Evolutionary conservation across 2,113 vertebrate genomes (phyloP).

Genomic region (Phylloscopus trochiloides): DNA sequence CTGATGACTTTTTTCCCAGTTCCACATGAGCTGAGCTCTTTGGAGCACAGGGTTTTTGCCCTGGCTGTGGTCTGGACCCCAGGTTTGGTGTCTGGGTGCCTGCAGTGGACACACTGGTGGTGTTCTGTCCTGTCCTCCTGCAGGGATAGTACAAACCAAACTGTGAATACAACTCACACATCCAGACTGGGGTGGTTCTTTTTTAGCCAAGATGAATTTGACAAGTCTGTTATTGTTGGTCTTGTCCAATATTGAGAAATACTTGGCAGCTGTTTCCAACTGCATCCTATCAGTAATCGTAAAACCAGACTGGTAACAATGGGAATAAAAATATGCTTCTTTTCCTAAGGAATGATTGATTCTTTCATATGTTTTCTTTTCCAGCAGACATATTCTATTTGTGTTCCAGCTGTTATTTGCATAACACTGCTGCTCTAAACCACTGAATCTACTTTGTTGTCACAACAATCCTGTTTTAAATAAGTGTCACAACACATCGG

Average conservation of each 20-base stretch:
- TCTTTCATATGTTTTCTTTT: constrained; percentile 13
- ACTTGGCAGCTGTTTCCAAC: background rate
- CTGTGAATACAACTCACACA: background rate
- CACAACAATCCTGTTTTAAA: constrained; percentile 1
- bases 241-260: background rate
- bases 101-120: background rate
- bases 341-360: constrained; percentile 33
- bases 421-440: background rate
- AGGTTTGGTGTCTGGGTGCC: background rate
- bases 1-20: background rate
- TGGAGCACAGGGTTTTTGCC: background rate
- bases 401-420: constrained; percentile 29
- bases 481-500: background rate
- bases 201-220: background rate
- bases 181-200: background rate
- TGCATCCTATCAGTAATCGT: constrained; percentile 23
- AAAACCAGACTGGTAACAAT: constrained; percentile 42
- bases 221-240: constrained; percentile 30
- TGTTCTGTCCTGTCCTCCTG: background rate
- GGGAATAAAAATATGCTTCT: constrained; percentile 14
- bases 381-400: constrained; percentile 3
- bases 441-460: background rate
- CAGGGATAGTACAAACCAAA: background rate
- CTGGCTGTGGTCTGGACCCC: rapidly evolving
- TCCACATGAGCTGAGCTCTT: background rate